Evolutionary conservation across 2,113 vertebrate species (phyloP), one percentile per base, ranked within the genome.

Genomic region (Psilopogon haemacephalus): DNA sequence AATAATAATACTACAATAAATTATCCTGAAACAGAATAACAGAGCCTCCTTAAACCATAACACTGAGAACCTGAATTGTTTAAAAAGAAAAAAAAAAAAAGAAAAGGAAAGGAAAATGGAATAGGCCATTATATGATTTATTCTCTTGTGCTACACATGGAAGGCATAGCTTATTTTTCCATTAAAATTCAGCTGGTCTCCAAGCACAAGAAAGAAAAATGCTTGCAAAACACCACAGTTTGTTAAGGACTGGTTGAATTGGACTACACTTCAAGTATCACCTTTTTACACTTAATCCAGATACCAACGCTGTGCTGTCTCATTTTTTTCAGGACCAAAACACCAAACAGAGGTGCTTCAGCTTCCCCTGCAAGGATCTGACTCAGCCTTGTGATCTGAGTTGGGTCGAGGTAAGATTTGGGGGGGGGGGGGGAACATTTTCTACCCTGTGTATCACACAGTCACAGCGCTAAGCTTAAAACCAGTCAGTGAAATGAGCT

Each of bases 11-110:
- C 69, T 19, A 38, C 3, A 46, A 87, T 73, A 56, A 85, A 92
- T 86, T 64, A 33, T 35, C 52, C 76, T 38, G 74, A 80, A 94
- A 87, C 2, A 56, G 71, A 92, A 89, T 88, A 96, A 77, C 89
- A 83, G 82, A 89, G 52, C 81, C 91, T 95, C 91, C 82, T 96
- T 28, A 83, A 96, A 94, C 56, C 87, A 91, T 76, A 96, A 73
- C 87, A 94, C 1, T 87, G 84, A 77, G 85, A 87, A 78, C 55
- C 18, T 68, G 64, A 71, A 84, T 81, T 77, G 75, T 72, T 93
- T 95, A n/a, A n/a, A 15, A 42, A 42, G 15, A 42, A 17, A 16
- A 18, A 17, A 40, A 40, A 42, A 44, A 44, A 42, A 42, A 42
- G 15, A 15, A 42, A 44, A 44, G 7, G 42, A 18, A 58, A 80